These are phyloP conservation scores for Apus apus DNA, from an alignment of 2,113 vertebrate species.

Conservation along the genomic window DNA sequence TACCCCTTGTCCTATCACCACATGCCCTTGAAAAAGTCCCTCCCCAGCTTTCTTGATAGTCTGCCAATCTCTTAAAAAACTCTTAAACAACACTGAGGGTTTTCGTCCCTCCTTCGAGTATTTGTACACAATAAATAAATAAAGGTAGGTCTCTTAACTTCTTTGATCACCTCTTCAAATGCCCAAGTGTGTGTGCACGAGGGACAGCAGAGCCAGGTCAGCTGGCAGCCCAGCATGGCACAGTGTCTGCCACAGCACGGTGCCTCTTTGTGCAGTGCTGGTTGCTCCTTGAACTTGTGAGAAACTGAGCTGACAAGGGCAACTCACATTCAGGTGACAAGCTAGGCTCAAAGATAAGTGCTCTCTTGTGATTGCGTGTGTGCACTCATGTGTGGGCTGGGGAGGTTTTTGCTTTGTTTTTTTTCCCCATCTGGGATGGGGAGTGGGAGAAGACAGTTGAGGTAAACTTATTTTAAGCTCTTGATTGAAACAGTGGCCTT, in stretches of 20 bases:
- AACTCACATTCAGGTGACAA: background rate
- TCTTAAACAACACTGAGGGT: background rate
- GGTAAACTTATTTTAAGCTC: slow-evolving; percentile 15
- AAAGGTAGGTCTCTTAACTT: background rate
- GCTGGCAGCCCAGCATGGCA: background rate
- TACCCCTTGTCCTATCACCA: too few species aligned
- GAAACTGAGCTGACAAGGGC: slow-evolving; percentile 2
- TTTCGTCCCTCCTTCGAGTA: background rate
- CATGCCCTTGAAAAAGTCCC: too few species aligned
- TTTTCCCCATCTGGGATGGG: accelerated
- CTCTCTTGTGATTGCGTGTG: background rate
- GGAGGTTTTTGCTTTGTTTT: background rate
- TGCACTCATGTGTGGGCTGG: background rate
- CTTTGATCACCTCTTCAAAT: background rate
- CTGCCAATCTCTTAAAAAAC: background rate
- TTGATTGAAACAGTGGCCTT: background rate
- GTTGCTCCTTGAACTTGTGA: slow-evolving; percentile 11
- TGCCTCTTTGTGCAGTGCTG: background rate
- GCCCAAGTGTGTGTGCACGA: background rate
- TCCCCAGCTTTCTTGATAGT: background rate
- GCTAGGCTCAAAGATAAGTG: background rate
- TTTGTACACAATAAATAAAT: background rate
- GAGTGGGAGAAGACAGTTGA: background rate
- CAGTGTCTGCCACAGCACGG: accelerated
- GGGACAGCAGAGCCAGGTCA: background rate